These are phyloP conservation scores for Rallus crepitans DNA, from an alignment of 2,797 vertebrate genomes.

Conservation along the genomic window DNA sequence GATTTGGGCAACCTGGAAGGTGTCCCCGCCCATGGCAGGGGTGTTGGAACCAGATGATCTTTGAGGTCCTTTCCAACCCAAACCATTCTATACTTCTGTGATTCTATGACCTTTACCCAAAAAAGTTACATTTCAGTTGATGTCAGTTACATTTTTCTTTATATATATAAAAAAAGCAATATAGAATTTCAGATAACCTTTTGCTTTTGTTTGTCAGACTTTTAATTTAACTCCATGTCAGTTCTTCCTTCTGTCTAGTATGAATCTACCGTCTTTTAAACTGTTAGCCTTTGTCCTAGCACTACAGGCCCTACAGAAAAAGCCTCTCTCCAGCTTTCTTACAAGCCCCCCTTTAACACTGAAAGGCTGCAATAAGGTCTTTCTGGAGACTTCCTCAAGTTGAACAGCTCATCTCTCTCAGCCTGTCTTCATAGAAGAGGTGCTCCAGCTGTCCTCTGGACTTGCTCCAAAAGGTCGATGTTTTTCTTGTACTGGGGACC, in stretches of 20 bases:
- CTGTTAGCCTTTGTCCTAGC: neutral
- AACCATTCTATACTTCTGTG: neutral
- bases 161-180: neutral
- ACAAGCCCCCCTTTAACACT: neutral
- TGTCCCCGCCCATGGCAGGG: no score
- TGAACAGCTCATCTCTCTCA: neutral
- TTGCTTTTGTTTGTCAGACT: neutral
- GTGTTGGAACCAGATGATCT: no score
- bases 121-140: slow-evolving; percentile 37
- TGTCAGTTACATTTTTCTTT: slow-evolving; percentile 33
- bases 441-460: neutral
- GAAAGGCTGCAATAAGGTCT: neutral
- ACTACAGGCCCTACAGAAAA: neutral
- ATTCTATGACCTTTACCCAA: neutral
- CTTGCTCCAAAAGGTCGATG: neutral
- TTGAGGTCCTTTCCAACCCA: no score
- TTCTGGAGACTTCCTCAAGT: neutral
- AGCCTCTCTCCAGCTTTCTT: neutral
- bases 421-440: neutral
- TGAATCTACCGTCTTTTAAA: neutral
- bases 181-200: slow-evolving; percentile 41
- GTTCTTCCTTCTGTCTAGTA: neutral
- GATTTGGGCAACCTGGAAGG: no score
- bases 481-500: neutral
- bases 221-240: neutral